Percentiles rank a stretch among this genome's conserved stretches.
These are phyloP conservation scores for Gryon sp. DNA, from an alignment of 1,140 invertebrate genomes.

Conservation along the genomic window DNA sequence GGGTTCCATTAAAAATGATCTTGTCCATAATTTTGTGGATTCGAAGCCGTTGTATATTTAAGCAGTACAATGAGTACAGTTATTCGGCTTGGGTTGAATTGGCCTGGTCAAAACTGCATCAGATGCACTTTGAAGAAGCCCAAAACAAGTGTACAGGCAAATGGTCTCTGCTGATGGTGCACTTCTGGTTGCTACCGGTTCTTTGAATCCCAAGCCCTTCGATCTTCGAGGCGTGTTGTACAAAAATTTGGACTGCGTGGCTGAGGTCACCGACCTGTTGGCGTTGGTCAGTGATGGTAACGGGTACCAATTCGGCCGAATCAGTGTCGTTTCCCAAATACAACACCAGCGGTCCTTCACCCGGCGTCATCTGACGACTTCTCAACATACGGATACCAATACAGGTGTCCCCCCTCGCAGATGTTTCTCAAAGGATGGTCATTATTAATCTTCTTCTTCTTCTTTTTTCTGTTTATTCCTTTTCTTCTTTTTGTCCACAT, in stretches of 20 bases:
- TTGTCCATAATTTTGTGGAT: no score
- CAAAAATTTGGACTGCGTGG: conserved; percentile 71
- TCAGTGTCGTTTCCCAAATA: conserved; percentile 66
- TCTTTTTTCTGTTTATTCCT: no score
- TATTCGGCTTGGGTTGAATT: no score
- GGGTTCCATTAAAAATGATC: no score
- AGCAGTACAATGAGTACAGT: conserved; percentile 34
- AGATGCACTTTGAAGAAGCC: not conserved
- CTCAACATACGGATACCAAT: conserved; percentile 56
- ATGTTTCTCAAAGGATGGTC: conserved; percentile 6
- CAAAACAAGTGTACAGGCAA: conserved; percentile 11
- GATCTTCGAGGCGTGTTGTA: not conserved
- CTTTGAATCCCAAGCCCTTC: conserved; percentile 16
- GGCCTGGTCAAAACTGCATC: not conserved
- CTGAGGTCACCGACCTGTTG: conserved; percentile 75
- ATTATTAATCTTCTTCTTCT: no score
- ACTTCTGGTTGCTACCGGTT: conserved; percentile 32
- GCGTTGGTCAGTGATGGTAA: conserved; percentile 78
- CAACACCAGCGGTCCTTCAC: conserved; percentile 64
- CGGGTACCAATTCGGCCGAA: conserved; percentile 68
- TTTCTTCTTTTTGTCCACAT: not conserved
- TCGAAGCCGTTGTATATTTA: no score
- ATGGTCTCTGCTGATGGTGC: no score
- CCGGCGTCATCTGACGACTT: conserved; percentile 66
- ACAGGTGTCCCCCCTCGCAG: conserved; percentile 64